Evolutionary conservation across 2,797 vertebrate species (phyloP).

Genomic region (Onychomys arenicola): DNA sequence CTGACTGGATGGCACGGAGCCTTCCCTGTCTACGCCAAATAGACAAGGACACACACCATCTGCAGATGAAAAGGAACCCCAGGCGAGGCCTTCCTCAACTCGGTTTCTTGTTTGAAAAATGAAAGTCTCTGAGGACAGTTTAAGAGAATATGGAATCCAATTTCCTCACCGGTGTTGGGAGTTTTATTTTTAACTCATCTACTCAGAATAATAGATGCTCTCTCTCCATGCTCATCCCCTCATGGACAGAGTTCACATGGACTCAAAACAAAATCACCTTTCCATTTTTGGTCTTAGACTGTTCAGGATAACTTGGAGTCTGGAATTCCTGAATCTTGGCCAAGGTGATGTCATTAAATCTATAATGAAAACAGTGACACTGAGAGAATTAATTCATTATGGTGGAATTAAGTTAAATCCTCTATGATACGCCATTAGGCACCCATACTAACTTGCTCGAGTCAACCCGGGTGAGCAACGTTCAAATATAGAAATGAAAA

Average conservation of each 20-base stretch:
- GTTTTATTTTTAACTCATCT: constrained; percentile 58
- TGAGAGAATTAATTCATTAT: constrained; percentile 79
- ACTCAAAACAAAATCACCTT: constrained; percentile 45
- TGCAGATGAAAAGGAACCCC: constrained; percentile 51
- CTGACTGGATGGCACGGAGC: neutral
- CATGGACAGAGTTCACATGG: neutral
- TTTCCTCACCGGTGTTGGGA: neutral
- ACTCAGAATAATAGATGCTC: constrained; percentile 46
- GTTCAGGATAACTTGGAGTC: constrained; percentile 58
- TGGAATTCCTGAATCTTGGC: constrained; percentile 56
- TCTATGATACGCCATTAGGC: constrained; percentile 73
- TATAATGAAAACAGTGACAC: constrained; percentile 65
- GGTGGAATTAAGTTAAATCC: constrained; percentile 82
- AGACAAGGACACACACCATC: neutral
- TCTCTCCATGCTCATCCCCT: neutral
- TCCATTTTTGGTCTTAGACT: constrained; percentile 18
- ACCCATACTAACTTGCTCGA: constrained; percentile 55
- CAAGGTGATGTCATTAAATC: constrained; percentile 71
- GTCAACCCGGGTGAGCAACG: constrained; percentile 4
- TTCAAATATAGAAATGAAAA: constrained; percentile 62
- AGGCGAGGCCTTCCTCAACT: constrained; percentile 2
- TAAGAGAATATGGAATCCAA: neutral
- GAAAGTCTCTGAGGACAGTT: constrained; percentile 69
- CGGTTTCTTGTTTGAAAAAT: neutral
- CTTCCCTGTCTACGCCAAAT: constrained; percentile 58